Evolutionary conservation across 2,113 vertebrate genomes (phyloP).

Genomic region (Muntiacus reevesi): DNA sequence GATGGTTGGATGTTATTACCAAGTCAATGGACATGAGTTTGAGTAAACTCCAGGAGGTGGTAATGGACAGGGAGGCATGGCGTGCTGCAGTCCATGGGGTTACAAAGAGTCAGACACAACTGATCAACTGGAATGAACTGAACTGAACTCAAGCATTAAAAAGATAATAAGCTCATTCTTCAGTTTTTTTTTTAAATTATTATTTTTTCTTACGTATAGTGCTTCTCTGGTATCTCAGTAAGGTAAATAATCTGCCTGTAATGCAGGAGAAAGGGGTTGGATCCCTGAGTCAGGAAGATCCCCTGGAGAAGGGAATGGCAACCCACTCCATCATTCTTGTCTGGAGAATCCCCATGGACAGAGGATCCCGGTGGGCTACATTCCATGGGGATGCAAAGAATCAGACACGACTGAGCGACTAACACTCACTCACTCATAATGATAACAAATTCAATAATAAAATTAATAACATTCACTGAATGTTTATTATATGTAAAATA

Average conservation of each 20-base stretch:
- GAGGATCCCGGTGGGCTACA: not conserved
- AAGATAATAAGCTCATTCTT: not conserved
- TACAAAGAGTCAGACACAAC: not conserved
- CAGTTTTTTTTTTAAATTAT: not conserved
- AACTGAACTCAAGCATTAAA: not conserved
- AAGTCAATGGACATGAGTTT: not conserved
- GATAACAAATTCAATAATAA: not conserved
- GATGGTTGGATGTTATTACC: not conserved
- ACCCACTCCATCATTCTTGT: not conserved
- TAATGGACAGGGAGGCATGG: not conserved
- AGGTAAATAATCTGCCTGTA: not conserved
- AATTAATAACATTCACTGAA: not conserved
- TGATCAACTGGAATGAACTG: not conserved
- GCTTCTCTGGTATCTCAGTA: not conserved
- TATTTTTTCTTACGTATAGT: not conserved
- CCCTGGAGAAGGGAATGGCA: not conserved
- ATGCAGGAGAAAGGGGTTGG: rapidly evolving
- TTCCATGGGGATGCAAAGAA: not conserved
- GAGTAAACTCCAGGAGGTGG: not conserved
- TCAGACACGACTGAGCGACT: not conserved
- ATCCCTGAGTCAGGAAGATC: not conserved
- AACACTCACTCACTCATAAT: not conserved
- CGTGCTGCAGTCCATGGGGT: not conserved
- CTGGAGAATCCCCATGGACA: not conserved
- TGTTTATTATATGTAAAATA: not conserved